Conservation (phyloP, 2,113 vertebrate species). For the Aegotheles bennettii region DNA sequence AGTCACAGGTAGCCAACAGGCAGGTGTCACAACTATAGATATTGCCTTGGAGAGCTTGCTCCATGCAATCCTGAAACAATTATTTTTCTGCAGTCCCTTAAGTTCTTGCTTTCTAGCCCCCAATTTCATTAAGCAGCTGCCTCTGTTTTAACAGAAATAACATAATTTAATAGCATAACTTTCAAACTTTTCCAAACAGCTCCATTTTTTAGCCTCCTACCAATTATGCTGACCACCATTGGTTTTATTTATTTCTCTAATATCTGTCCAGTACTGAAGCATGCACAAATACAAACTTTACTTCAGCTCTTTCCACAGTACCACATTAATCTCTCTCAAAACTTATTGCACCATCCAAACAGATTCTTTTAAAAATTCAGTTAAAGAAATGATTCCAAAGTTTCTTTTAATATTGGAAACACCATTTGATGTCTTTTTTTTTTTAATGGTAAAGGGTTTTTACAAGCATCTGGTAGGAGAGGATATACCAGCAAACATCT, state of each 20-base stretch:
- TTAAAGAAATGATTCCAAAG: not conserved
- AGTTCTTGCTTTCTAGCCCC: not conserved
- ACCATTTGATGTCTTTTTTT: not conserved
- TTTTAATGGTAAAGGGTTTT: not conserved
- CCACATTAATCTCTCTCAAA: not conserved
- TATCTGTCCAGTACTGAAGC: not conserved
- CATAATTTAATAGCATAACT: too few species aligned
- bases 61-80: not conserved
- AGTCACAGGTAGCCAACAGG: not conserved
- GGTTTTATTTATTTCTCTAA: conserved; percentile 39
- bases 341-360: not conserved
- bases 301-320: not conserved
- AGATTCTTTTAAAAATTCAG: not conserved
- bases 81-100: not conserved
- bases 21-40: not conserved
- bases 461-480: not conserved
- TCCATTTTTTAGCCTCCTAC: not conserved
- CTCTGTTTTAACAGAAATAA: not conserved
- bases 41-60: not conserved
- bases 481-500: not conserved
- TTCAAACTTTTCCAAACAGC: not conserved
- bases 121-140: not conserved
- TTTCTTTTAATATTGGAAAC: not conserved
- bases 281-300: not conserved
- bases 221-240: not conserved